Conservation (phyloP, 2,797 vertebrate genomes). For the Sparus aurata region DNA sequence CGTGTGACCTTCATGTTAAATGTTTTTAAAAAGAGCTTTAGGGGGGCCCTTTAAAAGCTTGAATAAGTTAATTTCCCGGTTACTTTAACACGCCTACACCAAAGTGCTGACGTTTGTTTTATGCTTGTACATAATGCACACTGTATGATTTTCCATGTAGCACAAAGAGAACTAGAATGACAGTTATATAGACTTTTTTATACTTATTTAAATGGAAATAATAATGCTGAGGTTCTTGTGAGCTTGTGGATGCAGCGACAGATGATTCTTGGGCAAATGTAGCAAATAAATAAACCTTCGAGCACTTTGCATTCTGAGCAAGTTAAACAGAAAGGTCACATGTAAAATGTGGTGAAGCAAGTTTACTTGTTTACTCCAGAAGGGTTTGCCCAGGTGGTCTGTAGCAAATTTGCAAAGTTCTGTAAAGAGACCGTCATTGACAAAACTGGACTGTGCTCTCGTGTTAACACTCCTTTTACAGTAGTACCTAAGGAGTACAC, state of each 20-base stretch:
- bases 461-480: conserved; percentile 16
- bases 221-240: conserved; percentile 47
- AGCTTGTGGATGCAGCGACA: conserved; percentile 44
- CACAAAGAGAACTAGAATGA: conserved; percentile 38
- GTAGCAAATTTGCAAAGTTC: conserved; percentile 18
- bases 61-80: conserved; percentile 48
- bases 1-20: conserved; percentile 23
- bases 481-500: conserved; percentile 15
- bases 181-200: conserved; percentile 64
- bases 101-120: conserved; percentile 78
- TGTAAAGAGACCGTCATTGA: conserved; percentile 22
- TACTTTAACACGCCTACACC: conserved; percentile 71
- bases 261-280: conserved; percentile 17
- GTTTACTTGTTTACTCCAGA: conserved; percentile 16
- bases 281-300: background rate
- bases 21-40: conserved; percentile 37
- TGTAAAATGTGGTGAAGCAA: background rate
- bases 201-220: conserved; percentile 62
- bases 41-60: conserved; percentile 39
- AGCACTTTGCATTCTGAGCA: background rate
- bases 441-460: conserved; percentile 7
- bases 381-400: conserved; percentile 14
- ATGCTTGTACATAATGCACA: conserved; percentile 79
- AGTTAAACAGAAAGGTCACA: background rate
- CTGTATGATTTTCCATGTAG: conserved; percentile 68